Evolutionary conservation across 2,888 invertebrate genomes (phyloP).

Genomic region (Cinara cedri): DNA sequence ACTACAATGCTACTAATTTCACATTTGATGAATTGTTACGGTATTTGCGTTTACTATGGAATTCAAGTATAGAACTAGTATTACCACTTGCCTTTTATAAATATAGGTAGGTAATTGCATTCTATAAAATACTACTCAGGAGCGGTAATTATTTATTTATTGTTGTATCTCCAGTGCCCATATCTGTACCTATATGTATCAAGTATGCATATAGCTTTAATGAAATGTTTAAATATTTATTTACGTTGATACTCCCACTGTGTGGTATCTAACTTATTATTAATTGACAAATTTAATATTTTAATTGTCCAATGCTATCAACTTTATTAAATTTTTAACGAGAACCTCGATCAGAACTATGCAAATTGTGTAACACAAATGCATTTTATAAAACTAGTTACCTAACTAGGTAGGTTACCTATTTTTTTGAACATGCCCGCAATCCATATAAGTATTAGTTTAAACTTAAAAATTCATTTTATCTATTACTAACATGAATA

Average conservation of each 20-base stretch:
- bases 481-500: not conserved
- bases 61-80: slow-evolving; percentile 11
- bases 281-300: slow-evolving; percentile 8
- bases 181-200: not conserved
- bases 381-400: not conserved
- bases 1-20: too few relatives aligned
- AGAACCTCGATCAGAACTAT: not conserved
- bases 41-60: not conserved
- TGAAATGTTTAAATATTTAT: slow-evolving; percentile 24
- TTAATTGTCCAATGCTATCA: not conserved
- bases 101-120: not conserved
- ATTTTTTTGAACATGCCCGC: too few relatives aligned
- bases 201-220: not conserved
- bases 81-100: slow-evolving; percentile 1
- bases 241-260: not conserved
- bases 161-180: not conserved
- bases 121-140: not conserved
- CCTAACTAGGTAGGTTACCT: not conserved
- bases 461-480: not conserved
- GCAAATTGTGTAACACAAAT: too few relatives aligned
- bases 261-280: not conserved
- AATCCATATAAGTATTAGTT: too few relatives aligned
- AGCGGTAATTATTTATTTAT: slow-evolving; percentile 15
- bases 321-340: not conserved
- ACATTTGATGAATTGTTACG: not conserved